phyloP scores from a whole-genome alignment of 92 coral and sea anemone genomes.

The Anthopleura xanthogrammica region DNA sequence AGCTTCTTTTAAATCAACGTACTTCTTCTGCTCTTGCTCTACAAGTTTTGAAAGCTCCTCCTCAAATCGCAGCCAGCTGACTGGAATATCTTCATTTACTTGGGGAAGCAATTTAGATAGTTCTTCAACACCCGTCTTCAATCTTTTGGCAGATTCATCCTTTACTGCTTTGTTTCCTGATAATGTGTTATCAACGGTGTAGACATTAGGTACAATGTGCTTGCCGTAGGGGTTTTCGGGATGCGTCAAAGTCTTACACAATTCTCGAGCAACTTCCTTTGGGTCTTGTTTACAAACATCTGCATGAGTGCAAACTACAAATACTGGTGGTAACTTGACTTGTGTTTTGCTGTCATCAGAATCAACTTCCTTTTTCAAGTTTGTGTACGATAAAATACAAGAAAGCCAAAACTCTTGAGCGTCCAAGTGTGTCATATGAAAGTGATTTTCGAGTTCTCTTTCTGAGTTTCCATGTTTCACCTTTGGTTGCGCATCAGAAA shows the following conservation, averaged over 20 bases:
- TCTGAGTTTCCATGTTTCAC: constrained; percentile 41
- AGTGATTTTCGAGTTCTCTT: constrained; percentile 21
- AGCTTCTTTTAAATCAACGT: constrained; percentile 15
- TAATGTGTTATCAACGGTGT: constrained; percentile 57
- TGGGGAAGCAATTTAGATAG: constrained; percentile 13
- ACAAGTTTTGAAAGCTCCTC: constrained; percentile 7
- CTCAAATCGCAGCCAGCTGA: constrained; percentile 39
- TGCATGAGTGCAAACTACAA: constrained; percentile 58
- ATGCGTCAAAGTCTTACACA: background rate
- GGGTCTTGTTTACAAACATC: constrained; percentile 33
- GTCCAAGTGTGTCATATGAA: constrained; percentile 47
- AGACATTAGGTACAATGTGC: constrained; percentile 18
- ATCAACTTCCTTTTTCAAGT: background rate
- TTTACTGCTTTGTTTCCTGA: constrained; percentile 10
- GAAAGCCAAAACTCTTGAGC: constrained; percentile 60
- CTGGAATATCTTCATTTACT: constrained; percentile 22
- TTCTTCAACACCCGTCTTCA: background rate
- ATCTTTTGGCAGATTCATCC: constrained; percentile 15
- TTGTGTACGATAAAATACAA: constrained; percentile 34
- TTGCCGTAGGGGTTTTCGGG: constrained; percentile 10
- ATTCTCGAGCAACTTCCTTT: constrained; percentile 17
- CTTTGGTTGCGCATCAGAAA: constrained; percentile 35
- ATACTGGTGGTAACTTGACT: background rate
- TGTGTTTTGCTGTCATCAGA: background rate
- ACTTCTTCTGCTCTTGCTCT: constrained; percentile 1